A percentile compares a stretch with the other conserved stretches of the same genome.
phyloP scores from a whole-genome alignment of 2,113 vertebrate species.

The Chitala chitala region DNA sequence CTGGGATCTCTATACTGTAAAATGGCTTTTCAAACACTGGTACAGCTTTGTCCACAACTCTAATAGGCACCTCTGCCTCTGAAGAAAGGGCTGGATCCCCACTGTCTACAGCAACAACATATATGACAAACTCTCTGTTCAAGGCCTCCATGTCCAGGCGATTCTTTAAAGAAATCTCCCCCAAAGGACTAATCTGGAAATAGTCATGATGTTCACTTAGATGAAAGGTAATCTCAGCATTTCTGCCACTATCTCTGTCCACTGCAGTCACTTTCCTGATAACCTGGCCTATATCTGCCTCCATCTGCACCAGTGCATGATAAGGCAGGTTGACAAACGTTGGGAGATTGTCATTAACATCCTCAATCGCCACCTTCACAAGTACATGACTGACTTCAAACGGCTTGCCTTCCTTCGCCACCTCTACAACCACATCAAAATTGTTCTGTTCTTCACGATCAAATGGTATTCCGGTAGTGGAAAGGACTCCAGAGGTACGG shows the following conservation, averaged over 20 bases:
- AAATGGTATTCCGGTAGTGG: conserved; percentile 83
- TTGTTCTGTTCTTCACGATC: conserved; percentile 81
- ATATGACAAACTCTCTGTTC: conserved; percentile 78
- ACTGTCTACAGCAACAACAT: conserved; percentile 78
- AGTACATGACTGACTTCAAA: conserved; percentile 74
- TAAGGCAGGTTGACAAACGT: conserved; percentile 91
- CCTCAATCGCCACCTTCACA: conserved; percentile 77
- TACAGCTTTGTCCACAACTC: conserved; percentile 87
- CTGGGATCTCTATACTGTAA: conserved; percentile 88
- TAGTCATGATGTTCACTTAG: conserved; percentile 78
- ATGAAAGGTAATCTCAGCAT: conserved; percentile 78
- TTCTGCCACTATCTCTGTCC: conserved; percentile 76
- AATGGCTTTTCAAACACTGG: conserved; percentile 93
- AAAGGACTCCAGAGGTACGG: conserved; percentile 84
- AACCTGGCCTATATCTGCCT: conserved; percentile 73
- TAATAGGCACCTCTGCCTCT: conserved; percentile 77
- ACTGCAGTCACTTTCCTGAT: conserved; percentile 78
- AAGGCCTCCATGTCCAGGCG: conserved; percentile 75
- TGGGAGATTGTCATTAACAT: conserved; percentile 84
- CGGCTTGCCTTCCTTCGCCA: conserved; percentile 70
- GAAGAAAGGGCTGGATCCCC: conserved; percentile 78
- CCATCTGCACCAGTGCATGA: conserved; percentile 81
- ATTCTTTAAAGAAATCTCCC: conserved; percentile 80
- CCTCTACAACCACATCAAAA: conserved; percentile 84
- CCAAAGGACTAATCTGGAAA: conserved; percentile 75